Evolutionary conservation across 2,888 invertebrate species (phyloP).

Genomic region (Allolobophora icterica): DNA sequence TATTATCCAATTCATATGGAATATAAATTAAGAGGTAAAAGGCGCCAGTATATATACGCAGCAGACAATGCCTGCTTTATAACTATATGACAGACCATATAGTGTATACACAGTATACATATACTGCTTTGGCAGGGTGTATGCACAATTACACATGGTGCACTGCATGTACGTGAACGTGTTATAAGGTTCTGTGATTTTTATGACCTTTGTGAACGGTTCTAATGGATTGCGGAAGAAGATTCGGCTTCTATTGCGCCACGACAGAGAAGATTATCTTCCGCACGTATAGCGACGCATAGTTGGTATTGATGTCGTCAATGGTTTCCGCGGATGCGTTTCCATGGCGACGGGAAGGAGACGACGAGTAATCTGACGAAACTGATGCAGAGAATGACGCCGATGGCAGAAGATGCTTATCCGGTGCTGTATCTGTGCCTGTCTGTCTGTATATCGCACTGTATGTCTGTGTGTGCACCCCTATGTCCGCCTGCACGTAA

Average conservation of each 20-base stretch:
- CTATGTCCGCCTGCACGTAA: too few relatives aligned
- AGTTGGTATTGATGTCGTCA: conserved; percentile 8
- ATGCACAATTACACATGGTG: too few relatives aligned
- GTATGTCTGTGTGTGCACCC: too few relatives aligned
- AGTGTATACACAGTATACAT: too few relatives aligned
- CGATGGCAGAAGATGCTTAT: not conserved
- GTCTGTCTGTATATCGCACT: not conserved
- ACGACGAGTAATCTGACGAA: conserved; percentile 17
- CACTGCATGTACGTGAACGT: not conserved
- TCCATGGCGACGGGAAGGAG: not conserved
- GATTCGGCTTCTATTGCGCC: conserved; percentile 9
- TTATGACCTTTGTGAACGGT: not conserved
- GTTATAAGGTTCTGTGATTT: not conserved
- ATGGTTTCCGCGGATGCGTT: conserved; percentile 17
- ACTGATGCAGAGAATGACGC: conserved; percentile 11
- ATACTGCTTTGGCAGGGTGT: too few relatives aligned
- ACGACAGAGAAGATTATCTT: not conserved
- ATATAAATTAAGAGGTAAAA: not conserved
- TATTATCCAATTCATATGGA: not conserved
- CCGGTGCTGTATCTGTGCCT: not conserved
- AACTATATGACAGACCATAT: too few relatives aligned
- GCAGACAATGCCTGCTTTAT: too few relatives aligned
- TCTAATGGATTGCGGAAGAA: conserved; percentile 17
- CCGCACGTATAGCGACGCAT: not conserved
- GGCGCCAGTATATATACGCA: too few relatives aligned